Percentiles rank a stretch among this genome's conserved stretches.
Conservation (phyloP, 2,797 vertebrate species). For the Amphiprion clarkii region DNA sequence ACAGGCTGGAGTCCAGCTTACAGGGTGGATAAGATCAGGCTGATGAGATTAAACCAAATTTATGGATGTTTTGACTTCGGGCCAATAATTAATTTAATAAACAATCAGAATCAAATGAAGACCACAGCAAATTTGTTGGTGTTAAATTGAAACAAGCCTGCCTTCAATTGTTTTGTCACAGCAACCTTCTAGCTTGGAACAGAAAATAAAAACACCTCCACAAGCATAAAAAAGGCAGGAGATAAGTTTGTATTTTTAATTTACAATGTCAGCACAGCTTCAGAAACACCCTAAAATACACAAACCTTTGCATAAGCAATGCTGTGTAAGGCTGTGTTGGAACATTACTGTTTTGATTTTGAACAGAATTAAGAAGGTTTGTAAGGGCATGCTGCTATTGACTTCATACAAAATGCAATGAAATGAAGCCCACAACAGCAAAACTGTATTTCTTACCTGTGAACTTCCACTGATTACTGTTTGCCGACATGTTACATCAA, state of each 20-base stretch:
- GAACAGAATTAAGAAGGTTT: background rate
- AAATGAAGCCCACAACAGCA: no score
- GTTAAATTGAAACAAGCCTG: no score
- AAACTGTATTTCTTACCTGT: no score
- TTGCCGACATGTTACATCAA: no score
- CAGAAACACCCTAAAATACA: background rate
- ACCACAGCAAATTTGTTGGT: background rate
- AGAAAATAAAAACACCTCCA: background rate
- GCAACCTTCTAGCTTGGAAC: no score
- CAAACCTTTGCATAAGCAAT: background rate
- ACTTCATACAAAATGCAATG: no score
- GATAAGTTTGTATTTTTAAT: constrained; percentile 1
- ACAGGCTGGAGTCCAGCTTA: constrained; percentile 9
- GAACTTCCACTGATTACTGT: no score
- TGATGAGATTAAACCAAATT: constrained; percentile 30
- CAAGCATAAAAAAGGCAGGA: background rate
- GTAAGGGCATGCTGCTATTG: fast-evolving
- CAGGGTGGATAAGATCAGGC: constrained; percentile 1
- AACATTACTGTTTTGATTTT: background rate
- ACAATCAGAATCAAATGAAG: constrained; percentile 13
- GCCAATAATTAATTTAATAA: constrained; percentile 7
- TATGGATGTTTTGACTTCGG: constrained; percentile 10
- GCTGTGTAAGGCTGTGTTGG: no score
- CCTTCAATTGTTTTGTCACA: no score
- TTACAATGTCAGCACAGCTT: no score